Base-by-base conservation (phyloP, 92 coral and sea anemone genomes). In the Hydrozoanthus gracilis region DNA sequence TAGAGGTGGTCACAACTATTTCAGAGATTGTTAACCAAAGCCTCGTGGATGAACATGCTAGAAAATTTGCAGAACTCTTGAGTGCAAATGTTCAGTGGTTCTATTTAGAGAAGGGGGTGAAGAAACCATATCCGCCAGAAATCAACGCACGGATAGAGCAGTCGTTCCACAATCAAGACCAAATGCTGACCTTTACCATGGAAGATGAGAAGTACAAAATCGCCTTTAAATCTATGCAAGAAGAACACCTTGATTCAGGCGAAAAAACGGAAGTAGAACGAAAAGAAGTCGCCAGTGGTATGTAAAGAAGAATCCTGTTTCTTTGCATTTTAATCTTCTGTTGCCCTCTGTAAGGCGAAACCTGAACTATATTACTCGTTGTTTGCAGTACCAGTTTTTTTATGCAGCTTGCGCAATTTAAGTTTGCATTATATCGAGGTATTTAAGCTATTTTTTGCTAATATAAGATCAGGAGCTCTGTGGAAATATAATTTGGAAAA, bases 21-120 rank as follows among this genome's bases (percentile, higher is more conserved):
- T 79, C 66, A 16, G 75, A 87, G 15, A 88, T 92, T 39, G 79
- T 92, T 15, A 89, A 67, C 39, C 64, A 84, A 39, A 61, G 87
- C 45, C 46, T 79, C 0, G 90, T 51, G 65, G 90, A 88, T 66
- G 97, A 94, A 70, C 92, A 92, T 73, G 66, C 51, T 18, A 87
- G 86, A 35, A 92, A 82, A 8, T 78, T 70, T 18, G 98, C 88
- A 48, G 95, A 89, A 50, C 73, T 93, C 4, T 50, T 91, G 49
- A 62, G 87, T 75, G 82, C 88, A 62, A 93, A 74, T 12, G 88
- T 88, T n/a, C 98, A 94, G 78, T 94, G 93, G 93, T 90, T 3
- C 82, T 94, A n/a, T 58, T 11, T 35, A 8, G 92, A 87, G 3
- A 80, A 51, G 2, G 67, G 79, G 44, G 54, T 55, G 4, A 73